Base-by-base conservation (phyloP, 2,113 vertebrate genomes). In the Myxocyprinus asiaticus region DNA sequence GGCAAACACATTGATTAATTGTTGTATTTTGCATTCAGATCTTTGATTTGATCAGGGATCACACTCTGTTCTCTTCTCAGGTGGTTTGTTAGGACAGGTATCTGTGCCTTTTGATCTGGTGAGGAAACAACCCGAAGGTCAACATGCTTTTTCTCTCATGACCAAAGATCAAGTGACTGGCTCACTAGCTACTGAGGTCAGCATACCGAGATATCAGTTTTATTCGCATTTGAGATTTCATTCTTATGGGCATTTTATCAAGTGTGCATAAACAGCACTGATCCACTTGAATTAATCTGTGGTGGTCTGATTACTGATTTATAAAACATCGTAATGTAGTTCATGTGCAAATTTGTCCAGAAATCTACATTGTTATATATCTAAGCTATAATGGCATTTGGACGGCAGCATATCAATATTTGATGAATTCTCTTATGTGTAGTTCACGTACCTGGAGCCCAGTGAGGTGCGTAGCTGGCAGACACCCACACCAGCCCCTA, bases 391-490 rank as follows among this genome's bases (percentile, higher is more conserved):
- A 33, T 33, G 22, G 22, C 22, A 33, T 33, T 33, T 33, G 22
- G 22, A 33, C 22, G 3, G 22, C 22, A 33, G 3, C 22, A 33
- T 33, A 33, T 33, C 22, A 33, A 33, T 33, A 33, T 33, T 33
- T 76, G 0, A 51, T 44, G 5, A 0, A 42, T 15, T 33, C 6
- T 33, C 17, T 22, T 70, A 0, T 22, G 47, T 62, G 47, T 73
- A 99, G 98, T 97, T 99, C 86, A 95, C 88, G n/a, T 99, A 95
- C 53, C 80, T 97, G 87, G 97, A 99, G 11, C 96, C 98, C 6
- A 89, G 84, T 3, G 97, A 99, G 51, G 81, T 90, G 74, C 95
- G 93, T 78, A 88, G 91, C 0, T 94, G 94, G 93, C 94, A 91
- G 4, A 80, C 89, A 7, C 93, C 94, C 0, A 88, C 90, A 0